A percentile compares a stretch with the other conserved stretches of the same genome.
These are phyloP conservation scores for Henicopernis longicauda DNA, from an alignment of 2,113 vertebrate species.

Conservation along the genomic window DNA sequence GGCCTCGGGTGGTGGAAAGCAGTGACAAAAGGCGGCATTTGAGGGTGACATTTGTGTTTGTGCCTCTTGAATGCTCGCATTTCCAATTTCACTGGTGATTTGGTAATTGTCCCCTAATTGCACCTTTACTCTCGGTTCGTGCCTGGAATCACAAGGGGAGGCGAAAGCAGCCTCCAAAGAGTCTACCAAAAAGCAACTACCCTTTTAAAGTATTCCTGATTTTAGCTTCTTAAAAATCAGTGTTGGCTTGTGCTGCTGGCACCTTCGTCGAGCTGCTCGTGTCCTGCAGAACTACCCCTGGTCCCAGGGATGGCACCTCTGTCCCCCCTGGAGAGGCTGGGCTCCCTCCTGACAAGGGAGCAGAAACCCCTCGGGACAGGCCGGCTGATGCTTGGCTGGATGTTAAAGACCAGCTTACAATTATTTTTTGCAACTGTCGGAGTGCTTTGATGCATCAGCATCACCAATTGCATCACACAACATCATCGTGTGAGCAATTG, in stretches of 20 bases:
- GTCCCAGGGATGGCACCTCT: neutral
- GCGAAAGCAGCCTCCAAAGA: neutral
- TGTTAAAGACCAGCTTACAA: neutral
- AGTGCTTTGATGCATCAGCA: neutral
- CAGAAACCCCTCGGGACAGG: neutral
- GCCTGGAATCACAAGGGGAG: neutral
- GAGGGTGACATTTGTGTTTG: neutral
- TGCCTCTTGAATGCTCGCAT: accelerated
- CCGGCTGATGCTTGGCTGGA: neutral
- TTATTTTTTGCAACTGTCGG: neutral
- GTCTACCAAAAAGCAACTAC: no score
- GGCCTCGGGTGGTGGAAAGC: accelerated
- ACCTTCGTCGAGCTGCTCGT: accelerated
- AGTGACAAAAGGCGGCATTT: neutral
- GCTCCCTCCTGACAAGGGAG: accelerated
- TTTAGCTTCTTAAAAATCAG: neutral
- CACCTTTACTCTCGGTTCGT: neutral
- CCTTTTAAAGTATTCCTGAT: neutral
- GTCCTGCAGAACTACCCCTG: neutral
- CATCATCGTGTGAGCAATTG: accelerated
- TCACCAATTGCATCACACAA: neutral
- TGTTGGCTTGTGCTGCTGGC: neutral
- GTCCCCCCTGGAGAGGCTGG: no score
- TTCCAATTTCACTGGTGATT: neutral
- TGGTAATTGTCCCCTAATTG: neutral